Evolutionary conservation across 2,113 vertebrate species (phyloP), one percentile per base, ranked within the genome.

Genomic region (Marcusenius ussheri): DNA sequence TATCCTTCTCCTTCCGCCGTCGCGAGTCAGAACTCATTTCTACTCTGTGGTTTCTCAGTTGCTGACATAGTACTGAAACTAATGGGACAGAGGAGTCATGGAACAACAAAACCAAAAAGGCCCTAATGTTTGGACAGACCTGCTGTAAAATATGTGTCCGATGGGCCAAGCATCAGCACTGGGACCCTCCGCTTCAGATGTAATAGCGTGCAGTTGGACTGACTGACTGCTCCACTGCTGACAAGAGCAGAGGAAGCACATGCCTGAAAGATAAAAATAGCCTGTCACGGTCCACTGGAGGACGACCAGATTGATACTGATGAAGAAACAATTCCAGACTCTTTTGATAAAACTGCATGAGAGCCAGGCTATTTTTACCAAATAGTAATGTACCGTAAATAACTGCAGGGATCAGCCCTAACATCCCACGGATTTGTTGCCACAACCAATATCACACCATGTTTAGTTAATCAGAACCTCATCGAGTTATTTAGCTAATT

Each of bases 61-160:
- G 10, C 46, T 27, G 45, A 86, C 46, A n/a, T 50, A 13, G 21
- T 11, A n/a, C 9, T 46, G 83, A 86, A 47, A 4, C 74, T 19
- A 80, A 39, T 24, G 24, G 45, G 47, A 86, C 83, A 27, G 83
- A 86, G n/a, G 24, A 3, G 24, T 17, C 83, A 13, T 27, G 24
- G 21, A 27, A 31, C 83, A 86, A 86, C 21, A 49, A 46, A 86
- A 86, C 46, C 17, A 17, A 62, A 66, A 88, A 89, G 92, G 91
- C 93, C 93, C 92, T 91, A 94, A 92, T 94, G 94, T 91, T 93
- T 50, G 90, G 27, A 66, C 93, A 91, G 90, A 92, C 88, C 91
- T 86, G 58, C 89, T 90, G 49, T 50, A 53, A 89, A 74, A 49
- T 35, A 50, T 35, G 50, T 87, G 49, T 91, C 91, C 91, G 90